These are phyloP conservation scores for Sebastolobus alascanus DNA, from an alignment of 2,797 vertebrate species.

Conservation along the genomic window DNA sequence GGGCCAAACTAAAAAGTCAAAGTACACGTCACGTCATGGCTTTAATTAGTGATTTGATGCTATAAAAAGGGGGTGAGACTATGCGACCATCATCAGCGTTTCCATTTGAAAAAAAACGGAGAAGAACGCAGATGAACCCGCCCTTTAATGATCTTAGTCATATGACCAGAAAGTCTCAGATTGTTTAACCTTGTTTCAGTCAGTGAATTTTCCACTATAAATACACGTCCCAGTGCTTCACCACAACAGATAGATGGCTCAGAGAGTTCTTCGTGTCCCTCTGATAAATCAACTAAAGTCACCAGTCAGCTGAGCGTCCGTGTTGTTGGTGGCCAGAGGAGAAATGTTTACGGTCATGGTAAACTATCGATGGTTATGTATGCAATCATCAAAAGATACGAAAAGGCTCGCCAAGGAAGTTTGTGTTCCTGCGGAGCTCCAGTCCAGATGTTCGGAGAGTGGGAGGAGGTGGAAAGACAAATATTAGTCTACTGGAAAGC, in stretches of 20 bases:
- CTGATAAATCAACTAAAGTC: constrained; percentile 40
- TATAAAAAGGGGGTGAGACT: no score
- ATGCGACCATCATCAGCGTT: no score
- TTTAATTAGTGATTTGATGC: no score
- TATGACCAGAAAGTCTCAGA: neutral
- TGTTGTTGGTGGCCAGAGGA: constrained; percentile 49
- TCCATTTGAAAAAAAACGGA: no score
- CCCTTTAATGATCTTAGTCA: neutral
- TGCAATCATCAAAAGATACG: constrained; percentile 68
- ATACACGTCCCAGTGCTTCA: neutral
- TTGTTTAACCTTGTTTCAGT: constrained; percentile 4
- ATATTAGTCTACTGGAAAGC: constrained; percentile 86
- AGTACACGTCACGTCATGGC: no score
- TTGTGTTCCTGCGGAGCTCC: constrained; percentile 71
- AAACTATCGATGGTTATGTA: constrained; percentile 65
- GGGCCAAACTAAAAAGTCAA: no score
- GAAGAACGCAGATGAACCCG: no score
- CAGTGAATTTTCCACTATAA: neutral
- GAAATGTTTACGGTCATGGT: constrained; percentile 73
- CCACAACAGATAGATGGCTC: constrained; percentile 14
- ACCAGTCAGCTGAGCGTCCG: constrained; percentile 30
- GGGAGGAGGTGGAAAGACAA: constrained; percentile 83
- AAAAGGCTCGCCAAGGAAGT: constrained; percentile 62
- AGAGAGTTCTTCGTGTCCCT: constrained; percentile 10
- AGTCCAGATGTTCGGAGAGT: constrained; percentile 79